These are phyloP conservation scores for Amphimedon queenslandica DNA, from an alignment of 37 sponge, comb jelly and placozoan species.

Conservation along the genomic window DNA sequence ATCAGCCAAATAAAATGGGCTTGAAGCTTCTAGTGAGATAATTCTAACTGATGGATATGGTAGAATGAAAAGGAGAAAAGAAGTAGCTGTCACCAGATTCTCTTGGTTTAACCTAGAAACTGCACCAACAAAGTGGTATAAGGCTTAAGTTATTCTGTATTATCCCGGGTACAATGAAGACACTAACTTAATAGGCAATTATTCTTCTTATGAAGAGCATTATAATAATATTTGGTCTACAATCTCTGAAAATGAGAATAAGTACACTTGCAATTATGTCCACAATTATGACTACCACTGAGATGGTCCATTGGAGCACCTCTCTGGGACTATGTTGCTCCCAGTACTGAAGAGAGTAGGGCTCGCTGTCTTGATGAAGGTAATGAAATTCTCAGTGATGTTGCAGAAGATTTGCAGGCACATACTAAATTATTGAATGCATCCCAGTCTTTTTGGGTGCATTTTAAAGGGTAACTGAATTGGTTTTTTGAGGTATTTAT, in stretches of 20 bases:
- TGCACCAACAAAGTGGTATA: not conserved
- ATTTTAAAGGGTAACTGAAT: too few species aligned
- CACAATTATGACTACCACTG: not conserved
- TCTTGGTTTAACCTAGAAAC: not conserved
- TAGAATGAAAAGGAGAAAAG: not conserved
- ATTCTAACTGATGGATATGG: conserved; percentile 5
- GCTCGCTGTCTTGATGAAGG: not conserved
- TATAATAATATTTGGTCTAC: not conserved
- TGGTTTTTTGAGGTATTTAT: too few species aligned
- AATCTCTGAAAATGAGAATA: not conserved
- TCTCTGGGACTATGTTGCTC: not conserved
- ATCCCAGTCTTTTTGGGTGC: too few species aligned
- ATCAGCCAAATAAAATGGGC: not conserved
- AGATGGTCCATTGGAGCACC: not conserved
- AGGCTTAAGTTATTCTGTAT: not conserved
- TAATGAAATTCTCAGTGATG: not conserved
- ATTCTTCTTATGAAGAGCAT: conserved; percentile 3
- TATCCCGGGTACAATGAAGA: conserved; percentile 9
- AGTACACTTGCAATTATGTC: not conserved
- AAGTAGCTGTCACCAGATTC: not conserved
- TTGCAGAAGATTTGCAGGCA: not conserved
- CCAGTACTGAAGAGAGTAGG: conserved; percentile 6
- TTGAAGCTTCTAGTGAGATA: not conserved
- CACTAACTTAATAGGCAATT: not conserved
- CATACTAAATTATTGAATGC: too few species aligned